Base-by-base conservation (phyloP, 1,140 invertebrate species). In the Lepidurus apus region DNA sequence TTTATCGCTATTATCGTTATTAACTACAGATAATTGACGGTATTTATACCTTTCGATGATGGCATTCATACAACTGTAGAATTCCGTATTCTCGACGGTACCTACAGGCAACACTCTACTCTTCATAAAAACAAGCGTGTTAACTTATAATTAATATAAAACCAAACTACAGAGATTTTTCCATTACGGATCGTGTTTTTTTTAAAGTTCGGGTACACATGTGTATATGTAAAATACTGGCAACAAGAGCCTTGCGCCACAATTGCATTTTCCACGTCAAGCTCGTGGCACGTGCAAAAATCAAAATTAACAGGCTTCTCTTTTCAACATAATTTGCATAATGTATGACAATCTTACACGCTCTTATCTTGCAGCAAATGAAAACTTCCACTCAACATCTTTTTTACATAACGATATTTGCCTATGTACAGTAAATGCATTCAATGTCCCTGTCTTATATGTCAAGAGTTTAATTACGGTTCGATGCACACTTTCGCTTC, bases 221-320 rank as follows among this genome's bases (percentile, higher is more conserved):
- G 53, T 21, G 53, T 65, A 65, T 21, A 65, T 65, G 53, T 65
- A 65, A 65, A 65, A 65, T 65, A 65, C 53, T 65, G 53, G 53
- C 53, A 65, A 65, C 17, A 65, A 65, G 53, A 65, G 53, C 53
- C 53, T n/a, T 65, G 21, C 17, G 53, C 53, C 53, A 65, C 53
- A 65, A 65, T 65, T 65, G 53, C 53, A 21, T 65, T 65, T 65
- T 13, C 21, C 53, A 17, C 17, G 8, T 65, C 17, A 65, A 65
- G 6, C 10, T 17, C 13, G 9, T 17, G 21, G 17, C 17, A 65
- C 13, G 13, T 65, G 7, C 21, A 21, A 65, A 65, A 13, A 65
- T n/a, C 8, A 65, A 65, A 65, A 47, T 47, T 21, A 21, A 7
- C 6, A n/a, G 17, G 53, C 21, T 65, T 17, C 21, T 9, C 53